These are phyloP conservation scores for Drosophila testacea DNA, from an alignment of 2,888 invertebrate species.

Conservation along the genomic window DNA sequence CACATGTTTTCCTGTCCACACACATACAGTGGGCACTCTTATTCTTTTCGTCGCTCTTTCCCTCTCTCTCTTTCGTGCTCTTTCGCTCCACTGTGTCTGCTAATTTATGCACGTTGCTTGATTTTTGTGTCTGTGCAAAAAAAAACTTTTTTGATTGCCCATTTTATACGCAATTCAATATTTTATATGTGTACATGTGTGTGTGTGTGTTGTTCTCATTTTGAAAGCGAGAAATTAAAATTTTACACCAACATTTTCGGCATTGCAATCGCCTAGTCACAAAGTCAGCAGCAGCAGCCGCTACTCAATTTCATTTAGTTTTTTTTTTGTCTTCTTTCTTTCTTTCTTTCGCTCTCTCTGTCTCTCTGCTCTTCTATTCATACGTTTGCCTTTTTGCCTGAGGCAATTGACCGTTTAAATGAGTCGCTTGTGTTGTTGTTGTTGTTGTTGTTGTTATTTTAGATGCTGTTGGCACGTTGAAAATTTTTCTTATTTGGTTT, in stretches of 20 bases:
- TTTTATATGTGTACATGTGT: conserved; percentile 27
- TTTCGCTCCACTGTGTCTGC: conserved; percentile 38
- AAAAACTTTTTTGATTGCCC: conserved; percentile 62
- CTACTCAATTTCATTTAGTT: conserved; percentile 59
- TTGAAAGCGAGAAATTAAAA: conserved; percentile 42
- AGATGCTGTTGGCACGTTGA: conserved; percentile 45
- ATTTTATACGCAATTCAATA: conserved; percentile 57
- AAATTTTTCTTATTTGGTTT: conserved; percentile 48
- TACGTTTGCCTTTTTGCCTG: conserved; percentile 66
- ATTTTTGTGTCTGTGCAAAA: conserved; percentile 52
- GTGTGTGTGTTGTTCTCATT: conserved; percentile 44
- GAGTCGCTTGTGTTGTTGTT: conserved; percentile 48
- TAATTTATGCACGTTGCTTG: conserved; percentile 68
- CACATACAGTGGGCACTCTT: conserved; percentile 19
- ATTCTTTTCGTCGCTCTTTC: conserved; percentile 38
- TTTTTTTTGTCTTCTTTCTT: conserved; percentile 8
- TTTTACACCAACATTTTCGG: conserved; percentile 49
- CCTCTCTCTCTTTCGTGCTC: conserved; percentile 38
- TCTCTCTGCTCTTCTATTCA: conserved; percentile 58
- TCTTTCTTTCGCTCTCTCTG: conserved; percentile 44
- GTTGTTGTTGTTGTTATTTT: conserved; percentile 45
- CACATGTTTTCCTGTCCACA: conserved; percentile 33
- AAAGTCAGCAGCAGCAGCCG: conserved; percentile 40
- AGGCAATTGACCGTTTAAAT: conserved; percentile 82
- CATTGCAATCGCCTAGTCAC: conserved; percentile 50